phyloP scores from a whole-genome alignment of 1,140 invertebrate genomes.

The Papilio helenus region DNA sequence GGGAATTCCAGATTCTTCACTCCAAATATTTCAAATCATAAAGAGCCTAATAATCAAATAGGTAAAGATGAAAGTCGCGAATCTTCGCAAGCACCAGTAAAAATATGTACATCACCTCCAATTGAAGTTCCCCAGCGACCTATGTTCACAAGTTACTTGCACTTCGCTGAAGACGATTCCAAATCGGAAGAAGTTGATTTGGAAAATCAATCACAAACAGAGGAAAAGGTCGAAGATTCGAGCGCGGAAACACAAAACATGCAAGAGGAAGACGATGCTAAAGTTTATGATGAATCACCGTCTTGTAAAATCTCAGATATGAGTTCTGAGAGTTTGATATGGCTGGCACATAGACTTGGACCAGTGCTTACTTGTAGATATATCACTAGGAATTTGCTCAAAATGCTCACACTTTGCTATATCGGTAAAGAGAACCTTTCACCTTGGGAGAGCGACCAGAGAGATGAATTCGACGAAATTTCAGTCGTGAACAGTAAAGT shows the following conservation, averaged over 20 bases:
- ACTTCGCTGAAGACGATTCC: constrained; percentile 65
- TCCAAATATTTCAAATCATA: constrained; percentile 43
- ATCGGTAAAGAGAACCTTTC: constrained; percentile 92
- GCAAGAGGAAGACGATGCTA: constrained; percentile 5
- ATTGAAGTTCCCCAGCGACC: constrained; percentile 73
- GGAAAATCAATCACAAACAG: constrained; percentile 46
- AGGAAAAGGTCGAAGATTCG: constrained; percentile 39
- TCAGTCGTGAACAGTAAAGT: constrained; percentile 85
- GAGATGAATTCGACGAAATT: constrained; percentile 82
- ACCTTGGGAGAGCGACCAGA: constrained; percentile 66
- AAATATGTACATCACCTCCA: constrained; percentile 63
- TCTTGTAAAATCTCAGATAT: constrained; percentile 93
- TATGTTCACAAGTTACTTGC: constrained; percentile 78
- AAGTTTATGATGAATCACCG: constrained; percentile 10
- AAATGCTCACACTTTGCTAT: constrained; percentile 97
- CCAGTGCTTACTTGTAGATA: constrained; percentile 96
- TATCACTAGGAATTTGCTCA: constrained; percentile 94
- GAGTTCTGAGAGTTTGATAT: constrained; percentile 94
- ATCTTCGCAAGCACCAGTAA: constrained; percentile 46
- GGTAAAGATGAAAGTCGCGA: constrained; percentile 56
- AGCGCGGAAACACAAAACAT: not conserved
- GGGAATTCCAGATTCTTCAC: constrained; percentile 62
- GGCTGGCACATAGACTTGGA: constrained; percentile 96
- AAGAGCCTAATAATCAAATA: constrained; percentile 49
- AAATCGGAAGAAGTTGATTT: constrained; percentile 74